Conservation (phyloP, 2,113 vertebrate genomes). For the Pundamilia nyererei region DNA sequence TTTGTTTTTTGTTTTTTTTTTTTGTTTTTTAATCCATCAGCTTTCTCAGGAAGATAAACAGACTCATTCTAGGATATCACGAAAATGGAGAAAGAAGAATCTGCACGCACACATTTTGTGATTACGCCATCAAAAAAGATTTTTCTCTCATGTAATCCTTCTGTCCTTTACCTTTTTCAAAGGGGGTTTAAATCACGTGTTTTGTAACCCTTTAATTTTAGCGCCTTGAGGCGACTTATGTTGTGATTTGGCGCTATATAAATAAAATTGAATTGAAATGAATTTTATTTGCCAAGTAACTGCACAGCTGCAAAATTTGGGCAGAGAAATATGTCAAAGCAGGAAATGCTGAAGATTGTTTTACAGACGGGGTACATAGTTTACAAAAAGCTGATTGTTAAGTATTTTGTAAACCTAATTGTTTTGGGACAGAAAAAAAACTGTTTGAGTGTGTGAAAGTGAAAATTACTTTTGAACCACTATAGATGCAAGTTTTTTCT, state of each 20-base stretch:
- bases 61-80: background rate
- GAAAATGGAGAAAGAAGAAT: background rate
- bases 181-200: background rate
- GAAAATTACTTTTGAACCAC: background rate
- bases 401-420: background rate
- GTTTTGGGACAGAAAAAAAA: too few relatives aligned
- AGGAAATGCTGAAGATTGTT: background rate
- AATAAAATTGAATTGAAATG: too few relatives aligned
- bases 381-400: background rate
- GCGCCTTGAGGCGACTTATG: too few relatives aligned
- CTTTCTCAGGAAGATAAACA: slow-evolving; percentile 31
- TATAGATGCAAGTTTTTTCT: background rate
- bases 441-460: background rate
- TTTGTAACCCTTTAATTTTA: background rate
- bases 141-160: background rate
- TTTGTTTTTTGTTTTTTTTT: too few relatives aligned
- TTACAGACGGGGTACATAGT: background rate
- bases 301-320: background rate
- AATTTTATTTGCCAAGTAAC: background rate
- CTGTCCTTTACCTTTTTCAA: background rate
- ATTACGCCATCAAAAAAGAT: background rate
- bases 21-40: background rate
- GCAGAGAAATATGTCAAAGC: background rate
- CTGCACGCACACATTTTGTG: background rate
- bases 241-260: too few relatives aligned